Conservation (phyloP, 2,113 vertebrate species). For the Nothobranchius kuhntae region DNA sequence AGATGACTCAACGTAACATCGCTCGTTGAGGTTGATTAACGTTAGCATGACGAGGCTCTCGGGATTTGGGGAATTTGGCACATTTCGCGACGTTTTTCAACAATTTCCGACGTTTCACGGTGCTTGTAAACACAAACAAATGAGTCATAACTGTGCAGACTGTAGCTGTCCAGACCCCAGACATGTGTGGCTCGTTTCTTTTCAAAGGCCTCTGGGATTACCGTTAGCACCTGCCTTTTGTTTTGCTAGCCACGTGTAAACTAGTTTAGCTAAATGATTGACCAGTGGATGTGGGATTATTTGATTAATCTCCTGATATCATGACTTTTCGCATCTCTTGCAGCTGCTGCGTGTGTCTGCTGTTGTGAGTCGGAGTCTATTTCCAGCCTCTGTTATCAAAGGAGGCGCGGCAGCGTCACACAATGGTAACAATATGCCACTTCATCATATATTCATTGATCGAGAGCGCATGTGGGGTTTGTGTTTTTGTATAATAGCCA, state of each 20-base stretch:
- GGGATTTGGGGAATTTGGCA: too few species aligned
- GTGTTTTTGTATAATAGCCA: slow-evolving; percentile 7
- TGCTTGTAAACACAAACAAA: neutral
- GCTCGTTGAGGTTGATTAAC: neutral
- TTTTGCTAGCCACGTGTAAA: slow-evolving; percentile 1
- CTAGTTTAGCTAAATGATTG: neutral
- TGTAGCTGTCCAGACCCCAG: too few species aligned
- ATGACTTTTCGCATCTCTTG: slow-evolving; percentile 30
- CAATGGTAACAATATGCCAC: slow-evolving; percentile 77
- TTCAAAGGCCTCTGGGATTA: too few species aligned
- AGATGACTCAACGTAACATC: neutral
- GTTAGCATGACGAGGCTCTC: neutral
- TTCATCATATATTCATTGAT: slow-evolving; percentile 3
- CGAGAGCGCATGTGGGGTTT: neutral
- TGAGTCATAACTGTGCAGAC: too few species aligned
- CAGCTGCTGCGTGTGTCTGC: slow-evolving; percentile 87
- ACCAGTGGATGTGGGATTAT: too few species aligned
- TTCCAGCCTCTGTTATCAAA: slow-evolving; percentile 75
- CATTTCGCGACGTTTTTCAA: neutral
- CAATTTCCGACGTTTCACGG: neutral
- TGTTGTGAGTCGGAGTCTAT: slow-evolving; percentile 76
- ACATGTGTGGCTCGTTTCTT: neutral
- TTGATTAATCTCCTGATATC: too few species aligned
- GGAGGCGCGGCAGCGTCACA: slow-evolving; percentile 56
- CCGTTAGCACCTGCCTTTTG: slow-evolving; percentile 8